Evolutionary conservation across 2,888 invertebrate genomes (phyloP).

Genomic region (Hydrotaea diabolus): DNA sequence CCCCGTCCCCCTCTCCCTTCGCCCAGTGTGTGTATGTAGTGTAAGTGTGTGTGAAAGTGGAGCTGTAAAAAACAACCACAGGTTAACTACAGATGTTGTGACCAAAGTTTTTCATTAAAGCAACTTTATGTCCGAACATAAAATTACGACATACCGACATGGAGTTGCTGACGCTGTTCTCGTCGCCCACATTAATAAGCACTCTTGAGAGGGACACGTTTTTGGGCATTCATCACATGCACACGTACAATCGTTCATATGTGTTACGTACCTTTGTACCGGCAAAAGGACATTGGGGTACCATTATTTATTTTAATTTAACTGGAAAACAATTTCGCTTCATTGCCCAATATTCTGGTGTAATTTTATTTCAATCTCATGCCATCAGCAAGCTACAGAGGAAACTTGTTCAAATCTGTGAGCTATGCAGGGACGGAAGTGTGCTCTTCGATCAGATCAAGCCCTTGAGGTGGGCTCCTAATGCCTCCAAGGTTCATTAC

Average conservation of each 20-base stretch:
- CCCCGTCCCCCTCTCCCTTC: no score
- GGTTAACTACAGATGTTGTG: slow-evolving; percentile 54
- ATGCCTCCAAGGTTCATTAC: no score
- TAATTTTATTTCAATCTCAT: no score
- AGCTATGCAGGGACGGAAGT: no score
- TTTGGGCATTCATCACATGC: slow-evolving; percentile 14
- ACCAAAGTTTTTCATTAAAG: slow-evolving; percentile 60
- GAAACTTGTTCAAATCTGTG: no score
- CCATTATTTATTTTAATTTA: slow-evolving; percentile 44
- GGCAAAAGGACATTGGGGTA: neutral
- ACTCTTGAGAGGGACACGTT: slow-evolving; percentile 12
- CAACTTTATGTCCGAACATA: slow-evolving; percentile 57
- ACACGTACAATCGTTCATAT: neutral
- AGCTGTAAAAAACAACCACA: slow-evolving; percentile 42
- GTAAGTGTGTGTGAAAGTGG: neutral
- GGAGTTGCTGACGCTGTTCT: neutral
- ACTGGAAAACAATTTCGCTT: slow-evolving; percentile 28
- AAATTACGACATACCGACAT: slow-evolving; percentile 36
- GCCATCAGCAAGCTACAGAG: no score
- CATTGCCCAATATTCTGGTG: no score
- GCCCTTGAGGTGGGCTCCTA: no score
- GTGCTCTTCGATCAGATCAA: no score
- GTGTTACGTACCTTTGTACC: no score
- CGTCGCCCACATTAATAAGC: slow-evolving; percentile 30
- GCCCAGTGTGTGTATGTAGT: neutral